A percentile compares a stretch with the other conserved stretches of the same genome.
Conservation (phyloP, 2,888 invertebrate species). For the Mactromeris polynyma region DNA sequence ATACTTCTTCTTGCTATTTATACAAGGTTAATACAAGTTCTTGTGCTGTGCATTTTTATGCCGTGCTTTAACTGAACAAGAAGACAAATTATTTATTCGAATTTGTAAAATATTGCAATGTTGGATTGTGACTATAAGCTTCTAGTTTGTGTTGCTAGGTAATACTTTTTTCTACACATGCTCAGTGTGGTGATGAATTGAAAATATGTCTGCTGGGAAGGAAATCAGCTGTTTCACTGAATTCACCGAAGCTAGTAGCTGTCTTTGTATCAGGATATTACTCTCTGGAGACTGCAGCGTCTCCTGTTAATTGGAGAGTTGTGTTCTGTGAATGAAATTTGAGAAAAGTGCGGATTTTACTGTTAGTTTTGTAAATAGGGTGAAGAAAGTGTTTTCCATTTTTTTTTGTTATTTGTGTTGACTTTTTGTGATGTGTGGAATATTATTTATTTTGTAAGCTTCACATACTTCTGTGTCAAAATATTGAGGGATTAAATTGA, state of each 20-base stretch:
- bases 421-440: too few species aligned
- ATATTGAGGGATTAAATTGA: too few species aligned
- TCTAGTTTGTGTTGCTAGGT: too few species aligned
- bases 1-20: neutral
- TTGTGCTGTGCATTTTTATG: too few species aligned
- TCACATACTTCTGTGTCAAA: too few species aligned
- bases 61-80: too few species aligned
- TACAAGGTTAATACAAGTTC: neutral
- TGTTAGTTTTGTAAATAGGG: neutral
- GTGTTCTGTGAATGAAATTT: neutral
- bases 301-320: neutral
- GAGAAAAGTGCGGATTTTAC: neutral
- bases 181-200: neutral
- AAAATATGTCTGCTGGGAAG: neutral
- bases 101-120: neutral
- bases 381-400: neutral
- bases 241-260: neutral
- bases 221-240: neutral
- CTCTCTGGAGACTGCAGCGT: neutral
- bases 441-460: too few species aligned
- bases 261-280: neutral
- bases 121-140: neutral
- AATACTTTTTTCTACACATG: neutral
- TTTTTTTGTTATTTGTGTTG: too few species aligned
- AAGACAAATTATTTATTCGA: too few species aligned